Evolutionary conservation across 2,113 vertebrate genomes (phyloP).

Genomic region (Pelobates fuscus): DNA sequence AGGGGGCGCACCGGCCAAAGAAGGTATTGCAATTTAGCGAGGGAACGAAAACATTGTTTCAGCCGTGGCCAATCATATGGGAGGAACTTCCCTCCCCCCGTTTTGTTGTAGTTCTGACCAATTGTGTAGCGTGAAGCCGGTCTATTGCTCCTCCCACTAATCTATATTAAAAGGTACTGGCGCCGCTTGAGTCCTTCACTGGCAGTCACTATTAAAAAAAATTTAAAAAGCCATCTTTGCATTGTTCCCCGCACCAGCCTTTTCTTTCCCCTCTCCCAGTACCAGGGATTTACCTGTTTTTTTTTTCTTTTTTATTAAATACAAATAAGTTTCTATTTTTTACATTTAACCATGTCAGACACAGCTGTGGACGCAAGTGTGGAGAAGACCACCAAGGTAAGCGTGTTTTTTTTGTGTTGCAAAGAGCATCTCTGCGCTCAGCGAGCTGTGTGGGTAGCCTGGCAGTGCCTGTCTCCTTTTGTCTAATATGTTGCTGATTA

Average conservation of each 20-base stretch:
- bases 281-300: conserved; percentile 13
- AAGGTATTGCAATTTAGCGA: conserved; percentile 16
- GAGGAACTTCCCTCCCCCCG: conserved; percentile 5
- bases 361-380: conserved; percentile 43
- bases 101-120: conserved; percentile 7
- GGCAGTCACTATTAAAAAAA: conserved; percentile 47
- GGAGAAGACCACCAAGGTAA: conserved; percentile 41
- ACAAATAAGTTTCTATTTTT: too few relatives aligned
- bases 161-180: conserved; percentile 50
- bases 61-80: background rate
- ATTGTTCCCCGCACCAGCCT: conserved; percentile 43
- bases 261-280: background rate
- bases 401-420: background rate
- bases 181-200: conserved; percentile 50
- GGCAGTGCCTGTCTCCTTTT: background rate
- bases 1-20: background rate
- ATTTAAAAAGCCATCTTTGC: conserved; percentile 42
- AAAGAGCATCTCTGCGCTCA: background rate
- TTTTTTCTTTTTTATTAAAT: conserved; percentile 28
- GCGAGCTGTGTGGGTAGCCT: background rate
- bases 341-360: conserved; percentile 36
- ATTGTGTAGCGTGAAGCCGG: conserved; percentile 15
- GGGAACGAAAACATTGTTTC: conserved; percentile 42
- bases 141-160: conserved; percentile 30
- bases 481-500: background rate